A percentile compares a stretch with the other conserved stretches of the same genome.
Conservation (phyloP, 2,113 vertebrate species). For the Capreolus pygargus region DNA sequence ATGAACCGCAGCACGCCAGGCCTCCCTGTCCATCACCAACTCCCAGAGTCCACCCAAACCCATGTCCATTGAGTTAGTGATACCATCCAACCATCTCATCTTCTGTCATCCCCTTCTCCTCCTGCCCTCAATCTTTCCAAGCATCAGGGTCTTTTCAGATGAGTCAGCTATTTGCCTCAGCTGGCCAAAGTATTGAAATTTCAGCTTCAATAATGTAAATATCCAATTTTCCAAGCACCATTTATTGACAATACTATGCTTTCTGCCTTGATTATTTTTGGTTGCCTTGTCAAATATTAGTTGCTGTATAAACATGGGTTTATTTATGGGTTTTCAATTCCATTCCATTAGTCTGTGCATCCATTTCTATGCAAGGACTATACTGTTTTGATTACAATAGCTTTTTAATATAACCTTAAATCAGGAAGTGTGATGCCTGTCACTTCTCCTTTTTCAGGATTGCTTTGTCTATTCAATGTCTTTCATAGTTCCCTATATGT, state of each 20-base stretch:
- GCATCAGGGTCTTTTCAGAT: background rate
- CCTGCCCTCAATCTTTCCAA: too few relatives aligned
- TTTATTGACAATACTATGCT: background rate
- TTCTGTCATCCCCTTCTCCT: background rate
- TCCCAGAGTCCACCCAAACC: background rate
- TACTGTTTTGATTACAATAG: background rate
- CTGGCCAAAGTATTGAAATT: background rate
- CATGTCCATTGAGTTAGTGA: background rate
- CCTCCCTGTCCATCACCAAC: background rate
- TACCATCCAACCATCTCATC: background rate
- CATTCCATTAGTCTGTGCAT: background rate
- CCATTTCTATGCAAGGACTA: too few relatives aligned
- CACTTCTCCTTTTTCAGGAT: background rate
- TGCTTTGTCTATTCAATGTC: background rate
- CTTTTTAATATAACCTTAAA: background rate
- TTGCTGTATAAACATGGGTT: background rate
- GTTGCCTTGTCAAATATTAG: background rate
- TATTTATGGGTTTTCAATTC: background rate
- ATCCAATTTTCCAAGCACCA: background rate
- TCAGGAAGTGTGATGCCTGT: background rate
- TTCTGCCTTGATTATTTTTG: background rate
- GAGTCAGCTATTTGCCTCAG: background rate
- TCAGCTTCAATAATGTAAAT: background rate
- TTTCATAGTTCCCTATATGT: background rate
- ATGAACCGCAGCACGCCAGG: accelerated